A percentile compares a stretch with the other conserved stretches of the same genome.
Conservation (phyloP, 2,113 vertebrate species). For the Rousettus leschenaultii region DNA sequence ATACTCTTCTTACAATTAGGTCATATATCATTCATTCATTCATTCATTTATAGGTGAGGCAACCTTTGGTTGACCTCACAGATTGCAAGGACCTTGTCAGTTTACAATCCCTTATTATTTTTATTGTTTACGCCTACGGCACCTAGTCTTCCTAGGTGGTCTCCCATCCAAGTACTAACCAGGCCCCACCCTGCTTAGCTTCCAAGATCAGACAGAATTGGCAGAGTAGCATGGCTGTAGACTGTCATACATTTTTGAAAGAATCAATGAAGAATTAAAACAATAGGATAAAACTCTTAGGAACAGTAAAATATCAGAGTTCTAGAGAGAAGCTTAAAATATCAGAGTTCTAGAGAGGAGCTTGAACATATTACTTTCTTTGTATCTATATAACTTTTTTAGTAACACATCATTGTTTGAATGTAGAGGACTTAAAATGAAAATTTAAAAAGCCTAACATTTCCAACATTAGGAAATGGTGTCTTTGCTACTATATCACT, state of each 20-base stretch:
- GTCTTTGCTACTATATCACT: neutral
- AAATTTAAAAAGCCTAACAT: neutral
- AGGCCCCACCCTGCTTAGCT: too few species aligned
- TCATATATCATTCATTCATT: neutral
- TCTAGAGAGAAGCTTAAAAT: neutral
- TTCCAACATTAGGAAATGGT: neutral
- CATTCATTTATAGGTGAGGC: too few species aligned
- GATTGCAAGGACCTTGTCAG: too few species aligned
- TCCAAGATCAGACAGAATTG: too few species aligned
- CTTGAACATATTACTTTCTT: neutral
- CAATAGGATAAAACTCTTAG: neutral
- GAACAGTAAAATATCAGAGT: neutral
- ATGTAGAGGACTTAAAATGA: neutral
- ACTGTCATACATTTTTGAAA: neutral
- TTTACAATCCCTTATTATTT: too few species aligned
- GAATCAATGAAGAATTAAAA: neutral
- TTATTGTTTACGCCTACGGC: too few species aligned
- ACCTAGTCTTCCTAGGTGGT: too few species aligned
- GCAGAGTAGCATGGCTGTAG: too few species aligned
- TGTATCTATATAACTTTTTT: neutral
- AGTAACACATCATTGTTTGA: neutral
- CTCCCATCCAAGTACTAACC: too few species aligned
- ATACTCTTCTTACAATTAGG: neutral
- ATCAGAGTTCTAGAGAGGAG: neutral
- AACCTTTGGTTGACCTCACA: too few species aligned